Evolutionary conservation across 2,888 invertebrate genomes (phyloP).

Genomic region (Dicyrtomina minuta): DNA sequence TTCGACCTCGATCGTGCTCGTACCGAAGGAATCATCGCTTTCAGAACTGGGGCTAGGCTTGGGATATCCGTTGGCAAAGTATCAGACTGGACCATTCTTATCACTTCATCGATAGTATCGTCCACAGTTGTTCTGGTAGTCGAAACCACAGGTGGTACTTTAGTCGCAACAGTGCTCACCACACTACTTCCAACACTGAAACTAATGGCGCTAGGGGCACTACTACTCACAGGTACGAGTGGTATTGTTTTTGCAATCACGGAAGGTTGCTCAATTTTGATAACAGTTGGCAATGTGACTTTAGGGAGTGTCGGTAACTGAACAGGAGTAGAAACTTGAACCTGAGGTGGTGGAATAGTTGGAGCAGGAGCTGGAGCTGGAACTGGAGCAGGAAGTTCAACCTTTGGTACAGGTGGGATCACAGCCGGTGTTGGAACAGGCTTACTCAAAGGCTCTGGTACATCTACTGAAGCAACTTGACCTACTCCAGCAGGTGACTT

Average conservation of each 20-base stretch:
- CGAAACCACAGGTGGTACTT: conserved; percentile 13
- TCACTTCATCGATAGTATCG: conserved; percentile 86
- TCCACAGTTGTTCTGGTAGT: conserved; percentile 71
- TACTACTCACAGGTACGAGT: not conserved
- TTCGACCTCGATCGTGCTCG: conserved; percentile 42
- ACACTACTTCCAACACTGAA: not conserved
- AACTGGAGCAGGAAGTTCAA: not conserved
- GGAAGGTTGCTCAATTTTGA: not conserved
- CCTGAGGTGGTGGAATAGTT: not conserved
- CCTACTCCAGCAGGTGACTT: conserved; percentile 22
- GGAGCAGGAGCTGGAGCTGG: conserved; percentile 2
- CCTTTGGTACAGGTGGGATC: not conserved
- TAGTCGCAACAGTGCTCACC: not conserved
- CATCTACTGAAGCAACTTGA: conserved; percentile 15
- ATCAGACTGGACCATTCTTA: conserved; percentile 59
- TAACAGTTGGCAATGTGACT: not conserved
- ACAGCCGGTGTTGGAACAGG: not conserved
- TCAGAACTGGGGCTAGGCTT: not conserved
- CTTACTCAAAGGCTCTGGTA: not conserved
- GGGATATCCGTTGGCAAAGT: conserved; percentile 1
- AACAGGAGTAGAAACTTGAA: not conserved
- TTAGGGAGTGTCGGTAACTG: not conserved
- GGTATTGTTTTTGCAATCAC: not conserved
- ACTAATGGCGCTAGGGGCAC: not conserved
- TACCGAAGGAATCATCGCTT: not conserved